Evolutionary conservation across 2,888 invertebrate species (phyloP), one percentile per base, ranked within the genome.

Genomic region (Fragum fragum): DNA sequence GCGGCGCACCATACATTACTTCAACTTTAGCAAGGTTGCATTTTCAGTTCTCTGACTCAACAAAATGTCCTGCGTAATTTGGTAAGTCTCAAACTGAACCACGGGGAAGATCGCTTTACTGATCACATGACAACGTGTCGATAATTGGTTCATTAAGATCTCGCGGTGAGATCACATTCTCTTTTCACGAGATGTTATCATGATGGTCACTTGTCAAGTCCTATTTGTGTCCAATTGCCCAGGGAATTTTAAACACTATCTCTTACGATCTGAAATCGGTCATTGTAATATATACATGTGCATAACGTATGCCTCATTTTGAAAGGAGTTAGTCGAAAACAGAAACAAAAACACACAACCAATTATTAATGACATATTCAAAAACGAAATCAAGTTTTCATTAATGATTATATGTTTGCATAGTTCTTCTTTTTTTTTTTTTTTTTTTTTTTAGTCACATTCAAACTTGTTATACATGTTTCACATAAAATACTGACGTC

Each of bases 141-240:
- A 66, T 66, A 66, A 66, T 66, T 66, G 66, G 66, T 42, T 66
- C 66, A 66, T 66, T 66, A 66, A 66, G 66, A 66, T 66, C 66
- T 39, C 66, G 23, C 42, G 21, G 23, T 21, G 66, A 66, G 66
- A 66, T 66, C 42, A 66, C 32, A 66, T 66, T 66, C 66, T 7
- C 26, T n/a, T 32, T 42, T 66, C 66, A 36, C 42, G 66, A 66
- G 66, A 66, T 66, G 1, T 66, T 66, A 66, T 66, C 66, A 23
- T 21, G 7, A 11, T 39, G 66, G 66, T 66, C 66, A 66, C 66
- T 66, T 66, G 66, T 66, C 66, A 66, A 9, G 66, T 23, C 42
- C 42, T 23, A 66, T 66, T 66, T 23, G 29, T 32, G 42, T 66
- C 66, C 66, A 66, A 66, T 66, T 66, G 66, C 66, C 66, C 66